A percentile compares a stretch with the other conserved stretches of the same genome.
Conservation (phyloP, 2,888 invertebrate genomes). For the Mythimna lalbum region DNA sequence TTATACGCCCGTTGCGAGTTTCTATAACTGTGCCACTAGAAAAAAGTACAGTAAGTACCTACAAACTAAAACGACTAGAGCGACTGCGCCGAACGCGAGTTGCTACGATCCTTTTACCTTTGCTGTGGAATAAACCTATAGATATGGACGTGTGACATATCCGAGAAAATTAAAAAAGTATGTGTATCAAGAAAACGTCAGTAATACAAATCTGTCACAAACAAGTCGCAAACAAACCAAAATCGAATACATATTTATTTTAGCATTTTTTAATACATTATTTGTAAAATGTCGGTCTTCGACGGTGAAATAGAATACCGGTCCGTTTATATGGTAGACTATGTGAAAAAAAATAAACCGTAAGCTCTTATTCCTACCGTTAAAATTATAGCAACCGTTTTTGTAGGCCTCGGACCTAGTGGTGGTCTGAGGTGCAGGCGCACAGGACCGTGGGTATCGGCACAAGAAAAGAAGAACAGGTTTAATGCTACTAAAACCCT, state of each 20-base stretch:
- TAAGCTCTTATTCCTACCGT: slow-evolving; percentile 65
- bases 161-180: not conserved
- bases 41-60: too few species aligned
- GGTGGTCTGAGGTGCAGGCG: too few species aligned
- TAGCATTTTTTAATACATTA: slow-evolving; percentile 23
- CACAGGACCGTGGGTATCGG: not conserved
- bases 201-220: not conserved
- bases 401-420: not conserved
- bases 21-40: too few species aligned
- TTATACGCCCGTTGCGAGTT: too few species aligned
- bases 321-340: slow-evolving; percentile 84
- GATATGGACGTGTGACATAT: too few species aligned
- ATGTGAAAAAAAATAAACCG: slow-evolving; percentile 78
- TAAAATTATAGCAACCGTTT: not conserved
- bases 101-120: too few species aligned
- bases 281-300: slow-evolving; percentile 82
- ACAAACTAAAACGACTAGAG: too few species aligned
- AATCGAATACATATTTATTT: slow-evolving; percentile 28
- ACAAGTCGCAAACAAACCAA: not conserved
- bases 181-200: not conserved
- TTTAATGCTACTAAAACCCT: too few species aligned
- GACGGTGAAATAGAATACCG: slow-evolving; percentile 87
- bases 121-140: too few species aligned
- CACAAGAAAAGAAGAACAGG: not conserved
- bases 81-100: too few species aligned